A percentile compares a stretch with the other conserved stretches of the same genome.
These are phyloP conservation scores for Pedionomus torquatus DNA, from an alignment of 2,113 vertebrate genomes.

Conservation along the genomic window DNA sequence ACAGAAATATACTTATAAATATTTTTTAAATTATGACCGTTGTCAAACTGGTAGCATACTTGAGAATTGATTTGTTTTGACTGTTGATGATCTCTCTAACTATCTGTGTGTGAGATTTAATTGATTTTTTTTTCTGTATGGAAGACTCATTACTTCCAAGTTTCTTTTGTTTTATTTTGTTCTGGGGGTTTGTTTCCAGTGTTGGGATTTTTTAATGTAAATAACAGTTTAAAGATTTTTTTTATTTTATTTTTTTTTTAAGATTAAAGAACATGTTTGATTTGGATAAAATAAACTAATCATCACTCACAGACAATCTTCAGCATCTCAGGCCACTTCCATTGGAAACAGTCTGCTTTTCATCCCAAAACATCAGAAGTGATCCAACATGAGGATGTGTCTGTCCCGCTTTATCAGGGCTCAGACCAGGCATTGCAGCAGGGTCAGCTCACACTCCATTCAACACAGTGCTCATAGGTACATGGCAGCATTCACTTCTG, in stretches of 20 bases:
- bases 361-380: background rate
- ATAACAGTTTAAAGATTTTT: background rate
- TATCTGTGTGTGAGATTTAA: background rate
- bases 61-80: background rate
- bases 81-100: background rate
- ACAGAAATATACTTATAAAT: background rate
- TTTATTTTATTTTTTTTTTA: background rate
- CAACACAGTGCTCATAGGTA: background rate
- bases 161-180: too few relatives aligned
- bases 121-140: background rate
- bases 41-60: background rate
- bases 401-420: background rate
- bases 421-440: background rate
- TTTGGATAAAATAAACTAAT: background rate
- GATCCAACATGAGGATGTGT: background rate
- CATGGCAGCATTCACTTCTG: background rate
- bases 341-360: background rate
- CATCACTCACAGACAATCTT: background rate
- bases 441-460: fast-evolving
- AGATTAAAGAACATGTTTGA: background rate
- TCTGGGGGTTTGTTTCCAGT: background rate
- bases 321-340: background rate
- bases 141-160: background rate
- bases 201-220: background rate
- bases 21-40: background rate